phyloP scores from a whole-genome alignment of 2,113 vertebrate genomes.

The Dolichallabes microphthalmus region DNA sequence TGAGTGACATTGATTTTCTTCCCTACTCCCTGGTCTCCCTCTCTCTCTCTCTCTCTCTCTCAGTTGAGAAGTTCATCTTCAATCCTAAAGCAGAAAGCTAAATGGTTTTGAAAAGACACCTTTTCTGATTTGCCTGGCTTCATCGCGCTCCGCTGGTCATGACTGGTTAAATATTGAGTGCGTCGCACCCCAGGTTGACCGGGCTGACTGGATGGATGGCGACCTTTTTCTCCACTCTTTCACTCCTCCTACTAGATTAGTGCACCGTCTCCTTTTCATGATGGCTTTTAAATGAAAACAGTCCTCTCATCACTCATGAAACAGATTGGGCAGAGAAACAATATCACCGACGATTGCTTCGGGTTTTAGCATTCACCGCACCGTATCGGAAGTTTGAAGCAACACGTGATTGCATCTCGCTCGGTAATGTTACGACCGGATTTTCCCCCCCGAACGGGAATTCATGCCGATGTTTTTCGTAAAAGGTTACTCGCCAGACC shows the following conservation, averaged over 20 bases:
- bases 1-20: constrained; percentile 54
- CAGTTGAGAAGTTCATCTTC: constrained; percentile 51
- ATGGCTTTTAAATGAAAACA: constrained; percentile 22
- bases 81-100: constrained; percentile 32
- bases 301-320: not conserved
- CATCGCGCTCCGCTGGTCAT: constrained; percentile 16
- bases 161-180: constrained; percentile 51
- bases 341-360: constrained; percentile 16
- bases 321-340: constrained; percentile 13
- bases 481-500: not conserved
- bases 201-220: constrained; percentile 16
- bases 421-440: not conserved
- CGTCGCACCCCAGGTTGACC: not conserved
- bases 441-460: not conserved
- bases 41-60: not conserved
- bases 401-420: not conserved
- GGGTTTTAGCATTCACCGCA: not conserved
- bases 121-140: constrained; percentile 42
- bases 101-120: constrained; percentile 51
- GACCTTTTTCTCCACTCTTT: constrained; percentile 27
- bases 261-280: not conserved
- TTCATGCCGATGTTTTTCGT: not conserved
- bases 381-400: not conserved
- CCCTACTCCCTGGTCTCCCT: not conserved
- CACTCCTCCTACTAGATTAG: constrained; percentile 17